Percentiles rank a stretch among this genome's conserved stretches.
These are phyloP conservation scores for Oostethus manadensis DNA, from an alignment of 2,113 vertebrate species.

Conservation along the genomic window DNA sequence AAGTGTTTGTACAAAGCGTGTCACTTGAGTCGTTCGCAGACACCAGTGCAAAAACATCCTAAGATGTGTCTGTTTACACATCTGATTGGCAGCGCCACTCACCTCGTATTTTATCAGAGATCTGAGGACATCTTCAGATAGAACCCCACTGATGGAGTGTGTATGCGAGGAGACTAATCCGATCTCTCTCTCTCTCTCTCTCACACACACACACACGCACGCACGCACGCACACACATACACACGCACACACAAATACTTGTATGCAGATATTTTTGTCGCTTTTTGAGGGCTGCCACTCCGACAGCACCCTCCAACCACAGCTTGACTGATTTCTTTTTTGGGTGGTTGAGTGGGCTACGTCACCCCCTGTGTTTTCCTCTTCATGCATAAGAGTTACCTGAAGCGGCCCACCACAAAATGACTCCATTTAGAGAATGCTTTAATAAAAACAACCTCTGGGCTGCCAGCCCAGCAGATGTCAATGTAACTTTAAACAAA, in stretches of 20 bases:
- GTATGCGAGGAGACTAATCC: background rate
- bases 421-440: constrained; percentile 34
- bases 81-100: background rate
- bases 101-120: background rate
- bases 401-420: constrained; percentile 25
- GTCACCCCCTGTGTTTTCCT: constrained; percentile 42
- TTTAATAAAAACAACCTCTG: no score
- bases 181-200: no score
- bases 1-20: background rate
- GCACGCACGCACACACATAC: background rate
- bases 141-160: background rate
- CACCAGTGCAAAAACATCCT: background rate
- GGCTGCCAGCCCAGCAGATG: no score
- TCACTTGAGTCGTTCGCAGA: background rate
- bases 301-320: constrained; percentile 47
- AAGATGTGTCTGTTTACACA: background rate
- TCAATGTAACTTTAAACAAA: no score
- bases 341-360: constrained; percentile 7
- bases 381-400: constrained; percentile 48
- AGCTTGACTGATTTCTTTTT: constrained; percentile 50
- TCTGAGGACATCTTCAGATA: constrained; percentile 6
- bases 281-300: constrained; percentile 33
- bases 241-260: constrained; percentile 9
- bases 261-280: constrained; percentile 34
- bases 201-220: no score